These are phyloP conservation scores for Peromyscus polionotus DNA, from an alignment of 2,113 vertebrate species.

Conservation along the genomic window DNA sequence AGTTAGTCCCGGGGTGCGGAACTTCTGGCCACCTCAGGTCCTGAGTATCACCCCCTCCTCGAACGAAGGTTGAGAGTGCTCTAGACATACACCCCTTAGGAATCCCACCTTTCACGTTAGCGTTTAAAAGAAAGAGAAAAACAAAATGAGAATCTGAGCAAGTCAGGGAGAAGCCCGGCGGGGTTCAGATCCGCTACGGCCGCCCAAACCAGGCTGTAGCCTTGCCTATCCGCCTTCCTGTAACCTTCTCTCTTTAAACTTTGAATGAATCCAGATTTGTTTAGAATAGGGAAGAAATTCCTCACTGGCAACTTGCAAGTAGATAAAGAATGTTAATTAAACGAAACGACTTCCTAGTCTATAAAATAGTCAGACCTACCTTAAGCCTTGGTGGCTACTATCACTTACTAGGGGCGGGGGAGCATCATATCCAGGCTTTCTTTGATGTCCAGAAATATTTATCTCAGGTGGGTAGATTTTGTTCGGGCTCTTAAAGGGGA, in stretches of 20 bases:
- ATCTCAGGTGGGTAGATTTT: neutral
- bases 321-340: neutral
- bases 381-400: neutral
- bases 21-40: fast-evolving
- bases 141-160: neutral
- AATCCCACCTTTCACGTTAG: neutral
- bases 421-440: neutral
- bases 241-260: neutral
- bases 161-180: neutral
- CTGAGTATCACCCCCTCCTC: neutral
- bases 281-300: neutral
- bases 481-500: neutral
- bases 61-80: neutral
- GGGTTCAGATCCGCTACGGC: neutral
- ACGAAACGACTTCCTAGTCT: neutral
- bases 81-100: neutral
- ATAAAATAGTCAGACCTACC: neutral
- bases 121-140: neutral
- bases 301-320: neutral
- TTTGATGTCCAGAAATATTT: constrained; percentile 27
- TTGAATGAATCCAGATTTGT: neutral
- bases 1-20: neutral
- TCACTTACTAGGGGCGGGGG: too few relatives aligned
- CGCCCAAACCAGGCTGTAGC: neutral
- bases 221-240: too few relatives aligned